Evolutionary conservation across 2,113 vertebrate genomes (phyloP), one percentile per base, ranked within the genome.

Genomic region (Cnemophilus loriae): DNA sequence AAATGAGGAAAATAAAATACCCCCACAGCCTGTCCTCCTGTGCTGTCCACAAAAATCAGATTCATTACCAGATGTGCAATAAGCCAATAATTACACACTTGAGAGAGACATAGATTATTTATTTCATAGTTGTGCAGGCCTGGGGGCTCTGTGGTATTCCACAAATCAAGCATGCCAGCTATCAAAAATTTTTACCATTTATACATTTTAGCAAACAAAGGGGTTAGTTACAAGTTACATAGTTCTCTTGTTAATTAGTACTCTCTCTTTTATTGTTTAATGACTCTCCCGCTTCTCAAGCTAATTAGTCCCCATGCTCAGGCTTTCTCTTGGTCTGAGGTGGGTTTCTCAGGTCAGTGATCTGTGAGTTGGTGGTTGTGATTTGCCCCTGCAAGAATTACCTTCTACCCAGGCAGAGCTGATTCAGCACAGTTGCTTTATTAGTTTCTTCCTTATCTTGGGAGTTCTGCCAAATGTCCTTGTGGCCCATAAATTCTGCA

Each of bases 1-100:
- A 69, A 82, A 44, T 30, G 75, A 44, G 11, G 47, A 85, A 73
- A 75, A 78, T 44, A 35, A 65, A 28, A 46, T 33, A 49, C 12
- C 12, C 20, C 10, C 30, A 6, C 30, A 47, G 24, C 22, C 63
- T 61, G 14, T 55, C 30, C 18, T 84, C 12, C 30, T 0, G 0
- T 76, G 39, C 3, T 68, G n/a, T 55, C 32, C 32, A 49, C 30
- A 69, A 19, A 83, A 69, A 23, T 55, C 33, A 53, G 35, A 63
- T 49, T 55, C 17, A 2, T 47, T 69, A 55, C 35, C 49, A 22
- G 12, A 21, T 49, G 47, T 76, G 47, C 39, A 32, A 69, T 32
- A 55, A 83, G 32, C 55, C 56, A 41, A 24, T 69, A 42, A 76
- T 76, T 49, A 28, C 47, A 27, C 17, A 49, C 17, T 19, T 18